Evolutionary conservation across 2,888 invertebrate genomes (phyloP), one percentile per base, ranked within the genome.

Genomic region (Schrankia costaestrigalis): DNA sequence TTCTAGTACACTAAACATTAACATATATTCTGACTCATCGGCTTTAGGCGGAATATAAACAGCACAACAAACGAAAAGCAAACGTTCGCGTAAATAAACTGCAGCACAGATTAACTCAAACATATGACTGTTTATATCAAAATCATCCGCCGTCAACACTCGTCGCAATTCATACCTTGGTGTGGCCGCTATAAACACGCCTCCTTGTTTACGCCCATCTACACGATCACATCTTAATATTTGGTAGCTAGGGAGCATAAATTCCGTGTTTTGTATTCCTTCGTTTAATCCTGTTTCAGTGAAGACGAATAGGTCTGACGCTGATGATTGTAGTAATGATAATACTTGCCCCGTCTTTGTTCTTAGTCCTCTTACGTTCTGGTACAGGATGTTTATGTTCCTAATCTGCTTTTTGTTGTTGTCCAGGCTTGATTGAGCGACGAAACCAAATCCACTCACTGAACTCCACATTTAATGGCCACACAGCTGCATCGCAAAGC

Each of bases 1-100:
- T 26, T 35, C 35, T 26, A 26, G 9, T 11, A 35, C 5, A 6
- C 13, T 26, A 36, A 36, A 27, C 18, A 36, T 10, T 23, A 25
- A 1, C 21, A 30, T 17, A 12, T 37, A 41, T 11, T 37, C 27
- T 30, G 11, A 25, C 2, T 37, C 33, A 0, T 15, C 21, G 1
- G 24, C 13, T 2, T 22, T 1, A 3, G 41, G 41, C 8, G 34
- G 37, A 17, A 34, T 37, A 26, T 41, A 41, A 1, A 37, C 33
- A 8, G 14, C 21, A 15, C 36, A 26, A 30, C 32, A 36, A 3
- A 8, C 10, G 11, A 11, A 23, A 23, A 11, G 23, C 23, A 23
- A 23, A 23, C 11, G 11, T 23, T 11, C 23, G 2, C 11, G 11
- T 10, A 21, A 11, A 12, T 8, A n/a, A 11, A 11, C 23, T 8